A percentile compares a stretch with the other conserved stretches of the same genome.
Conservation (phyloP, 1,140 invertebrate genomes). For the Centruroides sculpturatus region DNA sequence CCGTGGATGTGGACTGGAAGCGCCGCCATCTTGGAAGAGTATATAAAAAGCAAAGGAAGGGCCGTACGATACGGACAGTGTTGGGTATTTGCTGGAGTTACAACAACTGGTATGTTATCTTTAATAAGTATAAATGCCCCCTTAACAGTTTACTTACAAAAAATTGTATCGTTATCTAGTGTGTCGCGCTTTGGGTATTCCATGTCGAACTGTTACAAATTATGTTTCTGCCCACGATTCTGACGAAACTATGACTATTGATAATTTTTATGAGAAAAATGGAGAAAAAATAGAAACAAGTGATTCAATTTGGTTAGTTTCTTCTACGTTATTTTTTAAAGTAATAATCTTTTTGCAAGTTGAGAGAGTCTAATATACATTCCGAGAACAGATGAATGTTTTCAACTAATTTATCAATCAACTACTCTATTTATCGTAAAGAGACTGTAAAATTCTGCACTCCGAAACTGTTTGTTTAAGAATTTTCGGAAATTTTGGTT, state of each 20-base stretch:
- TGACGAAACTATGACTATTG: slow-evolving; percentile 74
- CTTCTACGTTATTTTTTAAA: not conserved
- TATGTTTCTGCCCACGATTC: slow-evolving; percentile 85
- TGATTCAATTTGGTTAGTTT: slow-evolving; percentile 63
- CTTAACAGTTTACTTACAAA: not conserved
- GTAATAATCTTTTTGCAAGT: no score
- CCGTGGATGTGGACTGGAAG: slow-evolving; percentile 80
- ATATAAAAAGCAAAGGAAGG: slow-evolving; percentile 55
- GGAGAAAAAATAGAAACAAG: slow-evolving; percentile 60
- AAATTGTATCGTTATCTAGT: slow-evolving; percentile 32
- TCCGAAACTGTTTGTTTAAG: no score
- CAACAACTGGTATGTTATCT: slow-evolving; percentile 51
- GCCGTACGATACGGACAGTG: slow-evolving; percentile 88
- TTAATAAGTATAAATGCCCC: no score
- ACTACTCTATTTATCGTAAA: no score
- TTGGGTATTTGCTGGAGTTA: slow-evolving; percentile 83
- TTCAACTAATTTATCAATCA: no score
- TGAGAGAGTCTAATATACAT: no score
- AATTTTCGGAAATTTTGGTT: no score
- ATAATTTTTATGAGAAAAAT: slow-evolving; percentile 68
- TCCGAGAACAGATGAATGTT: no score
- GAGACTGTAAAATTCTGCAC: no score
- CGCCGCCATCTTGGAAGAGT: slow-evolving; percentile 68
- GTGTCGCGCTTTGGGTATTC: slow-evolving; percentile 71
- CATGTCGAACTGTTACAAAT: slow-evolving; percentile 68